phyloP scores from a whole-genome alignment of 2,113 vertebrate species.

The Channa maculata region DNA sequence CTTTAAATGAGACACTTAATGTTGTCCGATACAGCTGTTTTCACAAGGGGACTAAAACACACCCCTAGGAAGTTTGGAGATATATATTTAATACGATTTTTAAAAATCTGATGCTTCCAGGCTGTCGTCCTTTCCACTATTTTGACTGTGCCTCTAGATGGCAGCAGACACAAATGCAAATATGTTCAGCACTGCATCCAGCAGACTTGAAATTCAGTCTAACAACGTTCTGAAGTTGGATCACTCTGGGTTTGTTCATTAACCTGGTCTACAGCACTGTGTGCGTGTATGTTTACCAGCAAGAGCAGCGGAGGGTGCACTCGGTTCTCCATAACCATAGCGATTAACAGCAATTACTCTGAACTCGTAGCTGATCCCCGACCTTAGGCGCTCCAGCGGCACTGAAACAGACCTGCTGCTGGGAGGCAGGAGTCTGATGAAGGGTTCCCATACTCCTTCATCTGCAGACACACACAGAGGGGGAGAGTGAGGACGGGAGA shows the following conservation, averaged over 20 bases:
- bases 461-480: constrained; percentile 78
- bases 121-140: constrained; percentile 18
- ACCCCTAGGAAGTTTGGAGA: no score
- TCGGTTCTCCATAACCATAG: constrained; percentile 94
- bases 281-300: constrained; percentile 85
- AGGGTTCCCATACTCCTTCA: constrained; percentile 95
- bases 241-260: constrained; percentile 17
- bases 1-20: background rate
- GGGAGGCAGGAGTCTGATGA: constrained; percentile 89
- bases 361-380: constrained; percentile 95
- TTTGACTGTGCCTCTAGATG: constrained; percentile 43
- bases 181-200: background rate
- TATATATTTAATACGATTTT: no score
- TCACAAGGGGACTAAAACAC: background rate
- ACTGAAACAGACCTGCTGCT: constrained; percentile 88
- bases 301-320: constrained; percentile 87
- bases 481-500: background rate
- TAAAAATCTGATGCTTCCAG: no score
- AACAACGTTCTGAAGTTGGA: constrained; percentile 1
- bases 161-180: constrained; percentile 45
- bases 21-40: background rate
- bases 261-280: constrained; percentile 10
- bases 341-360: constrained; percentile 92
- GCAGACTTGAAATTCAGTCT: background rate
- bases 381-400: constrained; percentile 88